A percentile compares a stretch with the other conserved stretches of the same genome.
phyloP scores from a whole-genome alignment of 2,888 invertebrate genomes.

The Oscheius sp. region DNA sequence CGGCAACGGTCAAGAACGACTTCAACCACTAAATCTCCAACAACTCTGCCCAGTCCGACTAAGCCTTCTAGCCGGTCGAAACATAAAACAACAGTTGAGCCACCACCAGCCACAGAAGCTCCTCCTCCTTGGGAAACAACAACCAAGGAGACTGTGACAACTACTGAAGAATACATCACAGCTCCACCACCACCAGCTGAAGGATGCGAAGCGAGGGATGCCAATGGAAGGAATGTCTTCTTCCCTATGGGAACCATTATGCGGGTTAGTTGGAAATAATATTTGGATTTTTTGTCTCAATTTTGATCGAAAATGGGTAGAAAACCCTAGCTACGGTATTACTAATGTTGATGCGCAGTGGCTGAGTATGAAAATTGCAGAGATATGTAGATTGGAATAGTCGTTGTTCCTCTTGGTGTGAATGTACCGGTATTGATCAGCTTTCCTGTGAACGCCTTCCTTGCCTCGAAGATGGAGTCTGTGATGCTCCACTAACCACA shows the following conservation, averaged over 20 bases:
- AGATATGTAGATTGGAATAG: constrained; percentile 60
- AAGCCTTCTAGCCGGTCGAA: neutral
- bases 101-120: constrained; percentile 33
- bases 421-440: constrained; percentile 55
- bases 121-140: constrained; percentile 51
- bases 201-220: constrained; percentile 44
- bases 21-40: neutral
- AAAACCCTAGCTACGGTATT: neutral
- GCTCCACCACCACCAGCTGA: constrained; percentile 46
- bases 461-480: constrained; percentile 55
- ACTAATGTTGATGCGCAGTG: neutral
- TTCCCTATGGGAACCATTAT: constrained; percentile 45
- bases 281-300: too few species aligned
- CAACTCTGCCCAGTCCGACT: neutral
- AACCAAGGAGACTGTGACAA: constrained; percentile 35
- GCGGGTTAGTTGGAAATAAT: too few species aligned
- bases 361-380: constrained; percentile 31
- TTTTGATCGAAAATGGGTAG: neutral
- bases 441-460: constrained; percentile 55
- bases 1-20: neutral
- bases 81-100: neutral
- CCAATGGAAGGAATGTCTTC: constrained; percentile 46
- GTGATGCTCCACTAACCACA: constrained; percentile 57
- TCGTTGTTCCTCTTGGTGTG: constrained; percentile 66
- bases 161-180: constrained; percentile 48